These are phyloP conservation scores for Drosophila micromelanica DNA, from an alignment of 1,140 invertebrate genomes.

Conservation along the genomic window DNA sequence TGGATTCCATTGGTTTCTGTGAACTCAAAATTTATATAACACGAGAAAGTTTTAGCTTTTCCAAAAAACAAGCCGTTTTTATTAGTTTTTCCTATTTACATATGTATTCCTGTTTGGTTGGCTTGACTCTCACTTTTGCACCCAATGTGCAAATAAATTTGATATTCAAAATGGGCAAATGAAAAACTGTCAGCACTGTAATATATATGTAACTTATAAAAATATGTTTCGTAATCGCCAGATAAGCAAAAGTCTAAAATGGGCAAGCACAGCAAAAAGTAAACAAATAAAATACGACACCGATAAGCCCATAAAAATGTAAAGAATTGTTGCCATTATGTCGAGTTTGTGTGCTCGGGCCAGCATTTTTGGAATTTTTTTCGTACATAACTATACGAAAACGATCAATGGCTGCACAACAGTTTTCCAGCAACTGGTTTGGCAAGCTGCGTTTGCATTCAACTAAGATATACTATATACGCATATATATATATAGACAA, in stretches of 20 bases:
- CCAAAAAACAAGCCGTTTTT: too few species aligned
- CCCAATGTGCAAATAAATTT: too few species aligned
- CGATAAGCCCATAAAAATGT: constrained; percentile 48
- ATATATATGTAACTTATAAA: background rate
- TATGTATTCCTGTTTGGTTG: background rate
- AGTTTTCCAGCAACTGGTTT: constrained; percentile 47
- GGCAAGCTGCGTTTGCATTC: constrained; percentile 6
- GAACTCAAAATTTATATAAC: too few species aligned
- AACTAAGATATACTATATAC: background rate
- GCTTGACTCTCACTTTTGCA: constrained; percentile 45
- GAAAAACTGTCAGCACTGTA: constrained; percentile 1
- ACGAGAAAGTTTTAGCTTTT: too few species aligned
- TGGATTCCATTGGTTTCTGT: too few species aligned
- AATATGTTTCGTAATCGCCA: constrained; percentile 46
- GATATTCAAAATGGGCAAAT: background rate
- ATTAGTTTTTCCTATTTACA: too few species aligned
- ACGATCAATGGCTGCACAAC: constrained; percentile 43
- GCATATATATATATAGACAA: constrained; percentile 5
- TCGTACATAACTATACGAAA: constrained; percentile 21
- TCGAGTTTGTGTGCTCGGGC: background rate
- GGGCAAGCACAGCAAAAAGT: constrained; percentile 26
- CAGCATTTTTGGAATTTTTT: constrained; percentile 61
- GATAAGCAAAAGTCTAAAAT: constrained; percentile 49
- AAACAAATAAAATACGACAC: constrained; percentile 13
- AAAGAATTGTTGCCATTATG: background rate